Base-by-base conservation (phyloP, 2,797 vertebrate species). In the Rhyacichthys aspro region DNA sequence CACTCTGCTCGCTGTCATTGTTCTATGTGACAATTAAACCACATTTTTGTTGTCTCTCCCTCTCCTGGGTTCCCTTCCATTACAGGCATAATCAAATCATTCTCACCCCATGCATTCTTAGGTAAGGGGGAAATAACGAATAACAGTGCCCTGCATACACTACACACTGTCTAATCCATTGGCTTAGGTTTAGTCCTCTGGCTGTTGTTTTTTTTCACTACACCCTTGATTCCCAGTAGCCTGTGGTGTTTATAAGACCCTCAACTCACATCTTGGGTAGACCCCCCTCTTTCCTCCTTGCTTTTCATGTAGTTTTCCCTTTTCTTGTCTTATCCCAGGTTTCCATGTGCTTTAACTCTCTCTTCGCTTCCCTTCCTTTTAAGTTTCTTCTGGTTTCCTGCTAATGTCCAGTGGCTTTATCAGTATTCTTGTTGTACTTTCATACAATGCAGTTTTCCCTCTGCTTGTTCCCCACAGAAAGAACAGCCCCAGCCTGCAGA, bases 11-110 rank as follows among this genome's bases (percentile, higher is more conserved):
- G 16, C 48, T 48, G 46, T 69, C 37, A 43, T 76, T 72, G 70
- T 34, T 75, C 53, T 39, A 57, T 63, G 52, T 73, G 66, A 75
- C 18, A 0, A 67, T 81, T 87, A 81, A 87, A 82, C 64, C 67
- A 32, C 81, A 67, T 66, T 89, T 70, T 81, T 87, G 79, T 88
- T 92, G 82, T 90, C 81, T 82, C 85, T 82, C 82, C 79, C 76
- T 77, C 90, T 89, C 94, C 92, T 70, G 76, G 66, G 80, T 59
- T 71, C 76, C 79, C 72, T 72, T 86, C 91, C 93, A 89, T 90
- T 95, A 91, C 95, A 98, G 96, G 97, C 96, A 91, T 98, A 97
- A 96, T 94, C 87, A 88, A 54, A 69, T 94, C 95, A 95, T 96
- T 96, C 92, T 95, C 95, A 94, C 81, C 91, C 92, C 94, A 94